A percentile compares a stretch with the other conserved stretches of the same genome.
Evolutionary conservation across 64 coral and sea anemone species (phyloP).

Genomic region (Montipora capricornis): DNA sequence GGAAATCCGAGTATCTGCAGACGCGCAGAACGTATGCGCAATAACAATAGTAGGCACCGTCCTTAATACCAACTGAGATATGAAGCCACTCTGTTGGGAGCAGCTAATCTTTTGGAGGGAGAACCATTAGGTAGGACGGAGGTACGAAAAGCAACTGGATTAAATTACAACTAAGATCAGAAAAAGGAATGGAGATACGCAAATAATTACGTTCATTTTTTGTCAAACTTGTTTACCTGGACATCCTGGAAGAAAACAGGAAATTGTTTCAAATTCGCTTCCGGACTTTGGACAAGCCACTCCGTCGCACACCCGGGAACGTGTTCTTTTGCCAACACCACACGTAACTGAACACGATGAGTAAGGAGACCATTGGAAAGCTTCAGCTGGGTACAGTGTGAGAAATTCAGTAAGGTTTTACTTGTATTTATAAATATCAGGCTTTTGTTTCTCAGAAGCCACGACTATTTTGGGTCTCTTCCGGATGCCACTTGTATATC

Average conservation of each 20-base stretch:
- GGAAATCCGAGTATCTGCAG: too few species aligned
- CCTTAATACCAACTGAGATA: too few species aligned
- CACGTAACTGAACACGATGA: conserved; percentile 79
- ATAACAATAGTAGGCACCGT: too few species aligned
- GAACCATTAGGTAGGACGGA: too few species aligned
- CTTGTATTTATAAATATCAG: too few species aligned
- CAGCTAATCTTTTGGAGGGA: too few species aligned
- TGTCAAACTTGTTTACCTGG: conserved; percentile 56
- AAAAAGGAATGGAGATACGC: not conserved
- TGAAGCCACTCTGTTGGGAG: too few species aligned
- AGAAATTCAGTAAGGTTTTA: not conserved
- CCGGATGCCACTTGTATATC: too few species aligned
- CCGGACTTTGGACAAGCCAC: conserved; percentile 66
- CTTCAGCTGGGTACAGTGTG: not conserved
- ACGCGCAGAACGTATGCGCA: too few species aligned
- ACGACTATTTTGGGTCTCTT: too few species aligned
- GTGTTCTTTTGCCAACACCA: conserved; percentile 77
- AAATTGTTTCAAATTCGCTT: conserved; percentile 67
- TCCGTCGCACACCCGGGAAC: conserved; percentile 81
- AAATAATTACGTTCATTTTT: not conserved
- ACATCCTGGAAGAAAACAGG: conserved; percentile 69
- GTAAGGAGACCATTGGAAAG: conserved; percentile 74
- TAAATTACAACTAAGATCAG: not conserved
- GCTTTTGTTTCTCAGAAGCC: too few species aligned
- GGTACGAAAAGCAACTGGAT: not conserved